phyloP scores from a whole-genome alignment of 2,888 invertebrate genomes.

The Melipona beecheii region DNA sequence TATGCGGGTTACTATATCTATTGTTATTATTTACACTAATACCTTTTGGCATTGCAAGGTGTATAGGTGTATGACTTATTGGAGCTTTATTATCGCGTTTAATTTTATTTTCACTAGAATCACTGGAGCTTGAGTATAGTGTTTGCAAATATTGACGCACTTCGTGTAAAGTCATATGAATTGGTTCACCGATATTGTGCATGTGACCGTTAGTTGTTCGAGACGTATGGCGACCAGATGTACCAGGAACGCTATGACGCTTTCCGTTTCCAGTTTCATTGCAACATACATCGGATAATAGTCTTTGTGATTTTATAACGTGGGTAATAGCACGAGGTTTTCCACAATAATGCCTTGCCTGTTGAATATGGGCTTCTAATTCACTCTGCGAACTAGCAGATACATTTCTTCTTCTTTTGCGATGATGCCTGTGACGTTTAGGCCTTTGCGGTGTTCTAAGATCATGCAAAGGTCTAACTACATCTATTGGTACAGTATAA shows the following conservation, averaged over 20 bases:
- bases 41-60: slow-evolving; percentile 81
- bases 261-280: slow-evolving; percentile 84
- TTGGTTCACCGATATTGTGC: slow-evolving; percentile 89
- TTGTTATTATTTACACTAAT: slow-evolving; percentile 83
- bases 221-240: slow-evolving; percentile 84
- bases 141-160: slow-evolving; percentile 93
- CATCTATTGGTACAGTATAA: slow-evolving; percentile 94
- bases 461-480: slow-evolving; percentile 87
- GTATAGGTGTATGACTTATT: slow-evolving; percentile 73
- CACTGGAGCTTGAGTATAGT: slow-evolving; percentile 91
- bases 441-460: slow-evolving; percentile 84
- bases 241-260: slow-evolving; percentile 89
- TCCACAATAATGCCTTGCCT: slow-evolving; percentile 81
- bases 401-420: slow-evolving; percentile 84
- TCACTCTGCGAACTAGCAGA: slow-evolving; percentile 85
- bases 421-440: slow-evolving; percentile 83
- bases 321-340: slow-evolving; percentile 82
- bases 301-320: slow-evolving; percentile 82
- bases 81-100: slow-evolving; percentile 80
- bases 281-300: slow-evolving; percentile 81
- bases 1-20: slow-evolving; percentile 83
- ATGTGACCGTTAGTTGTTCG: slow-evolving; percentile 84
- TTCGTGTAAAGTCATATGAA: slow-evolving; percentile 94
- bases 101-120: slow-evolving; percentile 86
- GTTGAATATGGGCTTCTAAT: slow-evolving; percentile 81